Base-by-base conservation (phyloP, 2,797 vertebrate genomes). In the Falco peregrinus region DNA sequence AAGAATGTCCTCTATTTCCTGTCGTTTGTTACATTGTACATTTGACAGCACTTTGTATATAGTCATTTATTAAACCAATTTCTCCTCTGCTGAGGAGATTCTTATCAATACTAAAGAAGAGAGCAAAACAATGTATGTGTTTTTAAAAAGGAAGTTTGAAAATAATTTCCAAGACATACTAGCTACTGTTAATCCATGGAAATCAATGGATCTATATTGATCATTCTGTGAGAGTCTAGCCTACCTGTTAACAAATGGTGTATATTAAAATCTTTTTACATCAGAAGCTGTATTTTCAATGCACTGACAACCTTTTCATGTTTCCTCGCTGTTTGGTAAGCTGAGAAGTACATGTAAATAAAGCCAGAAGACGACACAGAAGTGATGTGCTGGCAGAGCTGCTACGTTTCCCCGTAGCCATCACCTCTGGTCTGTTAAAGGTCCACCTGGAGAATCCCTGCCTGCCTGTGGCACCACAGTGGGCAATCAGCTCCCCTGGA, bases 1-100 rank as follows among this genome's bases (percentile, higher is more conserved):
- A 95, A 90, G 67, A 91, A 95, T 95, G 56, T 87, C 21, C 21
- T 94, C 69, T 91, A 47, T 89, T 96, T 95, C 78, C 73, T 87
- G 64, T 57, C 73, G 56, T 74, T 87, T 91, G 29, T 94, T 94
- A 90, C 48, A 53, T 24, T 90, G 87, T 84, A 73, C 37, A 69
- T 95, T 95, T 94, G 94, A 95, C 93, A 94, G 53, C 17, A 91
- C 20, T 80, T 78, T 90, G 24, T 87, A 37, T 71, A 43, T 81
- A 95, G 84, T 64, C 6, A 5, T 92, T 96, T 94, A 93, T 95
- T 96, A 83, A 69, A 71, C 57, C 93, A 87, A 70, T 92, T 94
- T 88, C 51, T 79, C 16, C 68, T 78, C 57, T 87, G 33, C 50
- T 94, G 70, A 94, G 57, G 90, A 93, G 85, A 54, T 39, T 93